Base-by-base conservation (phyloP, 2,113 vertebrate species). In the Nannobrachium achirus region DNA sequence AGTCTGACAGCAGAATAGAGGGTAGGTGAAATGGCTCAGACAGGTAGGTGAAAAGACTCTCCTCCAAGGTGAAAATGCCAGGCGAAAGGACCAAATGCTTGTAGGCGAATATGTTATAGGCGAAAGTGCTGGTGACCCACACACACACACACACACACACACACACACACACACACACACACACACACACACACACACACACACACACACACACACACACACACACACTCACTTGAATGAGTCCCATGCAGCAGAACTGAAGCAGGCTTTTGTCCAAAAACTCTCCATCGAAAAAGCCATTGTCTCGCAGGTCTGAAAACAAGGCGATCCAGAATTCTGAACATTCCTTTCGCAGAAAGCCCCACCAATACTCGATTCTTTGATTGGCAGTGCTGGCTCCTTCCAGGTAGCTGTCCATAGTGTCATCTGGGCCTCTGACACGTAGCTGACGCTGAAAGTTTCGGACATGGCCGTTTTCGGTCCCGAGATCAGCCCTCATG, bases 231-330 rank as follows among this genome's bases (percentile, higher is more conserved):
- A 83, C 69, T 46, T 70, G 69, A 16, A 75, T 64, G 38, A 81
- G 71, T 66, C 59, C 56, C 66, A 76, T 78, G 51, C 64, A 79
- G 42, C 63, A 78, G 55, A 75, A 75, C 62, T 83, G 80, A 38
- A 75, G 58, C 15, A 77, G 33, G 19, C 10, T 41, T 59, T 81
- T 84, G 69, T 77, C 69, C 61, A 76, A 53, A 63, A 79, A 66
- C 3, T 57, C 72, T 3, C 57, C 71, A 52, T 68, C 61, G 48
- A 78, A 84, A 33, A 62, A 55, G 2, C 25, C 46, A 2, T 71
- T 75, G 62, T 76, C 76, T 70, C 56, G 75, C 7, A 83, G 49
- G 20, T 77, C 63, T 51, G 56, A 39, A 48, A 80, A 66, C 41
- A 76, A 44, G 33, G 49, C 60, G 3, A 85, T 44, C 70, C 73